Conservation (phyloP, 2,888 invertebrate genomes). For the Xestia sexstrigata region DNA sequence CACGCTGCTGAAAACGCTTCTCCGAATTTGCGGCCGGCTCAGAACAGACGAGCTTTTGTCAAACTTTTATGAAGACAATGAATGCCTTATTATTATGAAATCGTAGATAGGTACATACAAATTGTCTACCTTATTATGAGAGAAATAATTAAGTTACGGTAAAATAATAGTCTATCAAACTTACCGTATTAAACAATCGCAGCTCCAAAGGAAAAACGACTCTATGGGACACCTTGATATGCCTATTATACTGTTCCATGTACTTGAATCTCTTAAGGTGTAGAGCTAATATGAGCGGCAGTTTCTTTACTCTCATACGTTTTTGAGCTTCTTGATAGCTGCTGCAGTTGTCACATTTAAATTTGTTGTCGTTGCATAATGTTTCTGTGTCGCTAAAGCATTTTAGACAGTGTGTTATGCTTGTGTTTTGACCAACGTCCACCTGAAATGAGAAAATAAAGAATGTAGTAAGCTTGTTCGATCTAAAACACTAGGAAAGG, state of each 20-base stretch:
- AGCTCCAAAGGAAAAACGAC: constrained; percentile 99
- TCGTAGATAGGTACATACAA: background rate
- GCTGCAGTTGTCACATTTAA: constrained; percentile 99
- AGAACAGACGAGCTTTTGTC: background rate
- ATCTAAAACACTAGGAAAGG: too few relatives aligned
- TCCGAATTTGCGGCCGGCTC: background rate
- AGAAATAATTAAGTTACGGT: background rate
- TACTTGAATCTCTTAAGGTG: constrained; percentile 99
- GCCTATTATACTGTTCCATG: constrained; percentile 99
- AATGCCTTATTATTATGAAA: background rate
- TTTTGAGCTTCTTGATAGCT: constrained; percentile 99
- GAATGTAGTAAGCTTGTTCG: background rate
- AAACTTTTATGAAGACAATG: background rate
- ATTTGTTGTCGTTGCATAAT: constrained; percentile 99
- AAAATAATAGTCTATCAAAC: constrained; percentile 72
- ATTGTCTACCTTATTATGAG: too few relatives aligned
- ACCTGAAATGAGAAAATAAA: constrained; percentile 92
- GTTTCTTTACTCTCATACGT: constrained; percentile 99
- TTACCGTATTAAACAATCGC: constrained; percentile 98
- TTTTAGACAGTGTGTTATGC: constrained; percentile 99
- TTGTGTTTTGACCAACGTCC: constrained; percentile 99
- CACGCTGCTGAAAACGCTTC: background rate
- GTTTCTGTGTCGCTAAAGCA: constrained; percentile 99
- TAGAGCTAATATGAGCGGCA: constrained; percentile 99
- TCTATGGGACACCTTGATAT: constrained; percentile 99